Evolutionary conservation across 2,888 invertebrate genomes (phyloP).

Genomic region (Xanthorhoe spadicearia): DNA sequence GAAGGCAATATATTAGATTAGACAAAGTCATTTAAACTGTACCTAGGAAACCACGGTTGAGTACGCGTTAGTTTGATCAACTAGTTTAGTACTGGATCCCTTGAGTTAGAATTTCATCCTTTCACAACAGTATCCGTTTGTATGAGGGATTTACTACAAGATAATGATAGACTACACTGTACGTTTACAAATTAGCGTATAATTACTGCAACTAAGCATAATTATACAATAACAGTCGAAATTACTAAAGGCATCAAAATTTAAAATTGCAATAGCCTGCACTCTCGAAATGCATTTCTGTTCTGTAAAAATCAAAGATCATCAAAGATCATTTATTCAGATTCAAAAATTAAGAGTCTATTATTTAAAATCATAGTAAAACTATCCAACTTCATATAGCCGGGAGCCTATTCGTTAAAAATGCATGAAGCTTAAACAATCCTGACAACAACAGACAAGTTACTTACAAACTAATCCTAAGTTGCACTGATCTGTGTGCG

Average conservation of each 20-base stretch:
- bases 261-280: too few relatives aligned
- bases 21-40: conserved; percentile 53
- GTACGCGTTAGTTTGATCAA: conserved; percentile 58
- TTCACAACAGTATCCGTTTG: conserved; percentile 57
- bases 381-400: too few relatives aligned
- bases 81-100: conserved; percentile 48
- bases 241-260: too few relatives aligned
- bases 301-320: too few relatives aligned
- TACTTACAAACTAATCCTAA: conserved; percentile 19
- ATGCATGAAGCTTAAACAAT: not conserved
- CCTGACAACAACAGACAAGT: conserved; percentile 6
- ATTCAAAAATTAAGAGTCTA: too few relatives aligned
- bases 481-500: conserved; percentile 18
- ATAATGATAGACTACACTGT: conserved; percentile 1
- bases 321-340: too few relatives aligned
- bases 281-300: too few relatives aligned
- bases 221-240: too few relatives aligned
- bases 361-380: too few relatives aligned
- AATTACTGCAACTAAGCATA: not conserved
- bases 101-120: conserved; percentile 65
- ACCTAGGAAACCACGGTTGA: conserved; percentile 40
- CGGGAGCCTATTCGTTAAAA: not conserved
- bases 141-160: conserved; percentile 22
- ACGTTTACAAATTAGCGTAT: not conserved
- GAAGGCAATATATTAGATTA: conserved; percentile 41